Conservation (phyloP, 1,140 invertebrate species). For the Pseudomyrmex dendroicus region DNA sequence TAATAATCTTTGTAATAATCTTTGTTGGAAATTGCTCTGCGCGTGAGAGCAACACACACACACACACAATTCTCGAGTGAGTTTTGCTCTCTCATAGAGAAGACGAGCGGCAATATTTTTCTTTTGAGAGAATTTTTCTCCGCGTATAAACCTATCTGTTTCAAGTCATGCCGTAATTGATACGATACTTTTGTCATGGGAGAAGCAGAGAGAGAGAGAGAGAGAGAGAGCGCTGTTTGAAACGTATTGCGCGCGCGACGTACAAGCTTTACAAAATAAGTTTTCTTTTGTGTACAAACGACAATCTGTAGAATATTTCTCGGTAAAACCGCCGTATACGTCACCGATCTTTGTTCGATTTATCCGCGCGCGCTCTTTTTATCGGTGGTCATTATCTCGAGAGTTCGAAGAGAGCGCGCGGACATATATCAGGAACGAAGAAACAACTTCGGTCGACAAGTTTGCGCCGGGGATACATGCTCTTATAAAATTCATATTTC, state of each 20-base stretch:
- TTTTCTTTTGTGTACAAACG: not conserved
- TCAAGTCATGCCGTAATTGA: constrained; percentile 7
- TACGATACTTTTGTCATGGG: constrained; percentile 1
- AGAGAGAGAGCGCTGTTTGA: not conserved
- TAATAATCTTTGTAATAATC: not conserved
- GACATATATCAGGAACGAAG: not conserved
- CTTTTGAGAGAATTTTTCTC: constrained; percentile 7
- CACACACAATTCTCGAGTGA: not conserved
- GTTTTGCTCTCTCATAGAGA: not conserved
- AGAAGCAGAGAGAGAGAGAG: not conserved
- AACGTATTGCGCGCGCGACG: not conserved
- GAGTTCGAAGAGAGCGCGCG: too few species aligned
- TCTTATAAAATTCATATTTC: constrained; percentile 45
- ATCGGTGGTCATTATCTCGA: not conserved
- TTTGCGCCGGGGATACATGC: not conserved
- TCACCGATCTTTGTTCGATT: not conserved
- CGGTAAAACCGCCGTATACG: not conserved
- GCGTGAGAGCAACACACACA: too few species aligned
- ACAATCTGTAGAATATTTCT: not conserved
- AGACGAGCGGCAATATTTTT: constrained; percentile 1
- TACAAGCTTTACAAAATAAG: not conserved
- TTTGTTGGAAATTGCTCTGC: not conserved
- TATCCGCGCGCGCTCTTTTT: not conserved
- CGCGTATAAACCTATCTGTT: not conserved
- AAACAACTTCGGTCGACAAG: constrained; percentile 17